Evolutionary conservation across 2,888 invertebrate genomes (phyloP), one percentile per base, ranked within the genome.

Genomic region (Leptura quadrifasciata): DNA sequence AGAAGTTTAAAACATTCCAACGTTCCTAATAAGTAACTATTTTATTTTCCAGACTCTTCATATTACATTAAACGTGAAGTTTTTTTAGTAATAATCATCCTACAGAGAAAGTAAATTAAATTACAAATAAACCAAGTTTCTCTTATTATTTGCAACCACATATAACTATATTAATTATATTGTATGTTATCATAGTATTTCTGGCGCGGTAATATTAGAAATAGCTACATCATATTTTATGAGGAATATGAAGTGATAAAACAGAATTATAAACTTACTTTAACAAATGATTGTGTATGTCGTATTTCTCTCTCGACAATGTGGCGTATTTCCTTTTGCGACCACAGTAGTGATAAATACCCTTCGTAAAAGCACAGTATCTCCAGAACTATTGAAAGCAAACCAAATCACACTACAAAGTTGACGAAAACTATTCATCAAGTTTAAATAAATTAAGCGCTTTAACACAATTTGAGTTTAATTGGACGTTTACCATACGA

Each of bases 341-440:
- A 54, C 8, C 18, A 12, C 18, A 57, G 20, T 20, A 5, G 6
- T 21, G 18, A 20, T 57, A 57, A 21, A 18, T 21, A 21, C 20
- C 12, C 47, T 47, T n/a, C n/a, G 47, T 20, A 57, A 57, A 57
- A 21, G 18, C 57, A 57, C 57, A 57, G 20, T 57, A 57, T 2
- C 57, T 57, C 10, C 21, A 18, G 57, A 21, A 47, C 47, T 10
- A 57, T 20, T 20, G 20, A 1, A 18, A 9, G 21, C 12, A 57
- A 57, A 12, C 61, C 69, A 69, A 69, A 64, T 20, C 24, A 31
- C 21, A 70, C 35, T 57, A 39, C 70, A 61, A 58, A 60, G 58
- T 58, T 69, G 55, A 63, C 31, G 9, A 31, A 9, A 27, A 63
- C 21, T 17, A 27, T 52, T 47, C 65, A 65, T 52, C 9, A 65